Base-by-base conservation (phyloP, 1,140 invertebrate genomes). In the Aphaenogaster floridana region DNA sequence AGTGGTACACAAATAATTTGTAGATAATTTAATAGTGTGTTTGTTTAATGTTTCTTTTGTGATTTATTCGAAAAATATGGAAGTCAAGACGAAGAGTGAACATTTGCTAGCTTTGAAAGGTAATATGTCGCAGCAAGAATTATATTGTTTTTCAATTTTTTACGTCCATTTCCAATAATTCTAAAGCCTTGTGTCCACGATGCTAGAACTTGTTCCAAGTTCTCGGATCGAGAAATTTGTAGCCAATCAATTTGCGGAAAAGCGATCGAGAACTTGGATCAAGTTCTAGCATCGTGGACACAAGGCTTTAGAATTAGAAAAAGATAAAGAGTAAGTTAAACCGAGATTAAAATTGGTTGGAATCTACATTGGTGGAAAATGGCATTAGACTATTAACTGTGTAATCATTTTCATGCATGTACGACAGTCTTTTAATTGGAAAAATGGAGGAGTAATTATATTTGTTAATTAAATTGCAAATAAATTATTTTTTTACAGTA, bases 401-500 rank as follows among this genome's bases (percentile, higher is more conserved):
- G 5, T 48, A 28, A 15, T 74, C 45, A 21, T 66, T 79, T 15
- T 59, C 34, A 54, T 80, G 15, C 21, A 80, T 13, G 42, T 83
- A 48, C 28, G 17, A 69, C 34, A 61, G 42, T 39, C 6, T 9
- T 21, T 9, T 68, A 34, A 52, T 28, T 64, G 2, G 39, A 66
- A n/a, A n/a, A 69, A 78, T 54, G 39, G 57, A 11, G 36, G 28
- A 63, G 17, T 68, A 85, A 57, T 45, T 48, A 86, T 84, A 52
- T 61, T 54, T 21, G 21, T n/a, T 63, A 74, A 57, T 36, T 13
- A 71, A 8, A 81, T 66, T 45, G 45, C 28, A n/a, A 50, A 77
- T 71, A 21, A 63, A 50, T 68, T 77, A 21, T 48, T 66, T 92
- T 28, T 89, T 5, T 96, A 95, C 91, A 99, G 99, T 99, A n/a